Evolutionary conservation across 2,113 vertebrate genomes (phyloP).

Genomic region (Anguilla rostrata): DNA sequence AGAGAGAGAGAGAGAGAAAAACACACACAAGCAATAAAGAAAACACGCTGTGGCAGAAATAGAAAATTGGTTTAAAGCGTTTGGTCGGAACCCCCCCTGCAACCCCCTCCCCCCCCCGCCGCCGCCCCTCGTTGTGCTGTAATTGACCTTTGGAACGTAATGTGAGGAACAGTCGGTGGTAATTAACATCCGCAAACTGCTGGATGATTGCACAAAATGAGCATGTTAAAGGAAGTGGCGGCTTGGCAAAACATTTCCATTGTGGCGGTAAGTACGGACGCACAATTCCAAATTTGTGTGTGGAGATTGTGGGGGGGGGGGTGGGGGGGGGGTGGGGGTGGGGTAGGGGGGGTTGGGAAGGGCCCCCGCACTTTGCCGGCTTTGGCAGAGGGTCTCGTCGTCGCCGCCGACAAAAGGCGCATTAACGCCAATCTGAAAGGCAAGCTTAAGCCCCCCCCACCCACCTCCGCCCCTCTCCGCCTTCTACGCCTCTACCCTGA

Average conservation of each 20-base stretch:
- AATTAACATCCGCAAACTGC: slow-evolving; percentile 91
- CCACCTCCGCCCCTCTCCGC: slow-evolving; percentile 44
- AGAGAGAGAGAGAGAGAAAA: slow-evolving; percentile 48
- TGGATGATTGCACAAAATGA: slow-evolving; percentile 93
- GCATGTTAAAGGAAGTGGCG: slow-evolving; percentile 87
- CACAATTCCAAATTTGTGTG: slow-evolving; percentile 83
- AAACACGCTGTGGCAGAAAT: slow-evolving; percentile 79
- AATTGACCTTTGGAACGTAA: slow-evolving; percentile 96
- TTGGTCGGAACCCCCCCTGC: slow-evolving; percentile 61
- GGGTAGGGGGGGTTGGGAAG: slow-evolving; percentile 30
- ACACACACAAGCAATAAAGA: slow-evolving; percentile 76
- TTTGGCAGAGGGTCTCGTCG: slow-evolving; percentile 45
- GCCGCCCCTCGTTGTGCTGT: slow-evolving; percentile 79
- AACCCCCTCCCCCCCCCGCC: slow-evolving; percentile 64
- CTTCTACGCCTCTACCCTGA: not conserved
- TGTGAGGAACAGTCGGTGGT: slow-evolving; percentile 90
- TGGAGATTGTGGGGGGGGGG: slow-evolving; percentile 54
- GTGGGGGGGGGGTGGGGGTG: slow-evolving; percentile 38
- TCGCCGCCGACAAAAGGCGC: slow-evolving; percentile 62
- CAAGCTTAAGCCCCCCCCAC: slow-evolving; percentile 33
- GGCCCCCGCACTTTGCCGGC: slow-evolving; percentile 62
- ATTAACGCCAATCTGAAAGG: slow-evolving; percentile 63
- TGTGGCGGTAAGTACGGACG: slow-evolving; percentile 89
- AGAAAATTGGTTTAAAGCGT: slow-evolving; percentile 75
- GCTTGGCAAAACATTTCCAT: slow-evolving; percentile 88